Base-by-base conservation (phyloP, 2,888 invertebrate genomes). In the Euproctis similis region DNA sequence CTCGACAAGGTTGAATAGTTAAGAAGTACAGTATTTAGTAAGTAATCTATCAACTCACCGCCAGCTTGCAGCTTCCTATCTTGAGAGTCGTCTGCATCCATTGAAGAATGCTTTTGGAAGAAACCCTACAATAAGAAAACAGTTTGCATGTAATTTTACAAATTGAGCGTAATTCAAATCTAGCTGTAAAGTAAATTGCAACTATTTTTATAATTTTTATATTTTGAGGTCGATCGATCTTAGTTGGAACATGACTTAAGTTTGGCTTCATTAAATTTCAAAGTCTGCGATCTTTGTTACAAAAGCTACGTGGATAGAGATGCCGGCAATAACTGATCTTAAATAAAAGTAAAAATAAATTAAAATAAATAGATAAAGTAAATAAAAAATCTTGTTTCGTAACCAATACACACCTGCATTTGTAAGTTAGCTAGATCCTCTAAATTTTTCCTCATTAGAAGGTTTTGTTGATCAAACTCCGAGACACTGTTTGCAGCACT, bases 401-500 rank as follows among this genome's bases (percentile, higher is more conserved):
- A 10, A 27, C 23, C 23, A 36, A 41, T 42, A 54, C 44, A 44
- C 39, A 80, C 81, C 77, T 84, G 82, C 82, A 85, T 85, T 60
- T 84, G 84, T 56, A 84, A 65, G 56, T 82, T 84, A 12, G 85
- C 84, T 39, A 85, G 46, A 42, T 85, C 85, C 50, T 85, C 85
- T 42, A 85, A 54, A 47, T 85, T 85, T 44, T 84, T 85, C 47
- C 84, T 69, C 85, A 85, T 85, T 30, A 85, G 56, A 28, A 82
- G 50, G 35, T 68, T 81, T 36, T 85, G 85, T 42, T 85, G 85
- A 31, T 85, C 85, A 31, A 78, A 85, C 39, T 85, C 85, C 8
- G 82, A 78, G 0, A 85, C 81, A 35, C 85, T 85, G 62, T 85
- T 85, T 16, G 82, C 85, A 22, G 85, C 71, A 36, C 85, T 85